Conservation (phyloP, 2,888 invertebrate species). For the Platycnemis pennipes region DNA sequence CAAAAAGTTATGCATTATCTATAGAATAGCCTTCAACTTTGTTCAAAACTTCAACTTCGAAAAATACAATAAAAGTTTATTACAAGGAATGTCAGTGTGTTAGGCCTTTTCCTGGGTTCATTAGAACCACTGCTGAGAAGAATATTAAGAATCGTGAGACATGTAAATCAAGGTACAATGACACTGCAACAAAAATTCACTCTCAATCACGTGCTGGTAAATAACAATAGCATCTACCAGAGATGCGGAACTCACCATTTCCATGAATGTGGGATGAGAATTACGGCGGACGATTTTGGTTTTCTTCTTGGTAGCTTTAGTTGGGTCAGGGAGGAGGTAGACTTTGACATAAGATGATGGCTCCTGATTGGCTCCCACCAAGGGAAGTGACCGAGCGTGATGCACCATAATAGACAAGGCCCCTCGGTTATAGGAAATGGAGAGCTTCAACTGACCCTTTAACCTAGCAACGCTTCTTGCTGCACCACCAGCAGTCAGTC, state of each 20-base stretch:
- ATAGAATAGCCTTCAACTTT: too few relatives aligned
- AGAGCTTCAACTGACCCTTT: conserved; percentile 89
- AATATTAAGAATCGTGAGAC: too few relatives aligned
- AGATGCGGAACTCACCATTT: conserved; percentile 86
- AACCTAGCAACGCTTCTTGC: conserved; percentile 74
- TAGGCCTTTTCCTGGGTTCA: too few relatives aligned
- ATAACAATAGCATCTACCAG: background rate
- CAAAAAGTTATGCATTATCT: too few relatives aligned
- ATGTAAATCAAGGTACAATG: conserved; percentile 17
- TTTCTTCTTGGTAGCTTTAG: conserved; percentile 96
- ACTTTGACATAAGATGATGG: conserved; percentile 95
- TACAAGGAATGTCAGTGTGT: too few relatives aligned
- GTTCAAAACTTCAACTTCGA: too few relatives aligned
- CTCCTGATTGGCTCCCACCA: conserved; percentile 89
- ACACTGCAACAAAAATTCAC: background rate
- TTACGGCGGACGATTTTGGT: conserved; percentile 95
- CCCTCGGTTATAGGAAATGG: conserved; percentile 88
- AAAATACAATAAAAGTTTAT: too few relatives aligned
- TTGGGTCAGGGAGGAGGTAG: conserved; percentile 95
- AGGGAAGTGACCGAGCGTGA: conserved; percentile 93
- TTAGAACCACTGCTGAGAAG: conserved; percentile 35
- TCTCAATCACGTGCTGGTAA: background rate
- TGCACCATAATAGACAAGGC: conserved; percentile 91
- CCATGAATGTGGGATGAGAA: conserved; percentile 98
- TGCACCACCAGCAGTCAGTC: background rate